These are phyloP conservation scores for Gallinago jamesoni DNA, from an alignment of 2,113 vertebrate genomes.

Conservation along the genomic window DNA sequence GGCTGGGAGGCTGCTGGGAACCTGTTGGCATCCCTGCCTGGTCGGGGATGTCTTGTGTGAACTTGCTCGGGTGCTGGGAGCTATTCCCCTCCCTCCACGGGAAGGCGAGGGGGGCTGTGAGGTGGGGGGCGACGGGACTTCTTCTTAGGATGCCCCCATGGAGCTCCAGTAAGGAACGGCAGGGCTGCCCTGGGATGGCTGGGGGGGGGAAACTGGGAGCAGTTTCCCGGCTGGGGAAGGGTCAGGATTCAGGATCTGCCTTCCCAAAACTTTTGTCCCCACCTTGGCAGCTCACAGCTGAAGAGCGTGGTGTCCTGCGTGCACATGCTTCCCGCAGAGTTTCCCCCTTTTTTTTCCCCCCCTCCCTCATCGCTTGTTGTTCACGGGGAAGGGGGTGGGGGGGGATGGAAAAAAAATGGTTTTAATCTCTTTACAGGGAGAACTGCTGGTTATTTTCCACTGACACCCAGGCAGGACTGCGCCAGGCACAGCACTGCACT, in stretches of 20 bases:
- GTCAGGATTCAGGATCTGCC: neutral
- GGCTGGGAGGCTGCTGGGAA: neutral
- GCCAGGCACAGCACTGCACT: neutral
- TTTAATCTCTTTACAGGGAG: neutral
- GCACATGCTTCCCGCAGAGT: neutral
- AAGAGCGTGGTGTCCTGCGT: neutral
- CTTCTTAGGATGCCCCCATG: neutral
- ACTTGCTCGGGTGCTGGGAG: neutral
- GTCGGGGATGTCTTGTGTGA: neutral
- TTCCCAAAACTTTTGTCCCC: accelerated
- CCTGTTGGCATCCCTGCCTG: neutral
- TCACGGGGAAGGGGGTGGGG: too few relatives aligned
- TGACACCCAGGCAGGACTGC: neutral
- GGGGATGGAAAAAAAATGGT: neutral
- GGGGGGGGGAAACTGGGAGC: neutral
- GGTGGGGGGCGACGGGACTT: neutral
- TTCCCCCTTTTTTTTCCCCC: neutral
- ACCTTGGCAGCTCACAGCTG: neutral
- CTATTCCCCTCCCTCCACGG: neutral
- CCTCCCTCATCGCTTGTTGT: neutral
- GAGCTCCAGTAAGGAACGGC: neutral
- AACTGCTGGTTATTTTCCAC: slow-evolving; percentile 1
- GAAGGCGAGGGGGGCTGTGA: neutral
- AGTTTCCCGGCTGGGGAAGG: too few relatives aligned
- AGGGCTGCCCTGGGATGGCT: neutral